Base-by-base conservation (phyloP, 2,888 invertebrate species). In the Ceriagrion tenellum region DNA sequence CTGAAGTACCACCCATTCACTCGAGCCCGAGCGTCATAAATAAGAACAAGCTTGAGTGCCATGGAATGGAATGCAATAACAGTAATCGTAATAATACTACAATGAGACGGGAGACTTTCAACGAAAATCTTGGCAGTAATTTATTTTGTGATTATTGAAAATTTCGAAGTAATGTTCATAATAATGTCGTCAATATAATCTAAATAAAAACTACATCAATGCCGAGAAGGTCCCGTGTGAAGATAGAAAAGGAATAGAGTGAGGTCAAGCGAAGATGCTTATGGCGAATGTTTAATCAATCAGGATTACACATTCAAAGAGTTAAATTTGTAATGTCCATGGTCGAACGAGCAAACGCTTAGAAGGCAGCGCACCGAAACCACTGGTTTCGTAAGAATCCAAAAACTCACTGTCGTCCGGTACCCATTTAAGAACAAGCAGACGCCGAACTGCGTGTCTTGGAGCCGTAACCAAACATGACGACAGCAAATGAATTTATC, bases 271-370 rank as follows among this genome's bases (percentile, higher is more conserved):
- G 91, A 35, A 91, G 91, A 63, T 91, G 91, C 91, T 63, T 63
- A 40, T 63, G 35, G 35, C 18, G 91, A 91, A 59, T 91, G 91
- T 63, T 91, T 91, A 91, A 91, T 91, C 91, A 91, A 91, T 91
- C 47, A 63, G 63, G 63, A 35, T 91, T 63, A 35, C 23, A 35
- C 63, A 91, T 91, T 91, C 13, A 30, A 91, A 91, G 59, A 59
- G n/a, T n/a, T 59, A 40, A 35, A n/a, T 10, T 2, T n/a, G n/a
- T n/a, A n/a, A n/a, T 6, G 26, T 69, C 69, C 69, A 26, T n/a
- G 26, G n/a, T 26, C 81, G 81, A 35, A 35, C 13, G 35, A 81
- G 16, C 81, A 30, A 18, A 81, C 81, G 12, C 81, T 0, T n/a
- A 13, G 26, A 35, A 35, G 4, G 81, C 81, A 26, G 81, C 81